Conservation (phyloP, 2,113 vertebrate species). For the Thryonomys swinderianus region DNA sequence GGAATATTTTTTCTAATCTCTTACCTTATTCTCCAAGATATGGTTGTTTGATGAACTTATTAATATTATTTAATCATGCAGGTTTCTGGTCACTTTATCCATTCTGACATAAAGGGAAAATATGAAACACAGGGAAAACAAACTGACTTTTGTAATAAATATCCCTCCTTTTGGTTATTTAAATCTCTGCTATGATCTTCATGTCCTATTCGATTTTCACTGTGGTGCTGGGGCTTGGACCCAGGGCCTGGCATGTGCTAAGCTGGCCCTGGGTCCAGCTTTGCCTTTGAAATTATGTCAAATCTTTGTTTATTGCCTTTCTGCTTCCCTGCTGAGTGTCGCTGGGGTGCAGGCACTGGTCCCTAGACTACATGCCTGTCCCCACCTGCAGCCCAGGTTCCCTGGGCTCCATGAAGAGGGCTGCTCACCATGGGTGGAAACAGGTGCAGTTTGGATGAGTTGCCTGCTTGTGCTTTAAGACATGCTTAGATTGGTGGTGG, state of each 20-base stretch:
- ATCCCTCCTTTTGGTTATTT: slow-evolving; percentile 65
- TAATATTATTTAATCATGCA: slow-evolving; percentile 61
- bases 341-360: background rate
- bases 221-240: background rate
- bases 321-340: background rate
- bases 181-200: slow-evolving; percentile 44
- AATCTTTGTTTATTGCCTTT: slow-evolving; percentile 54
- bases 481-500: background rate
- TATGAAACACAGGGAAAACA: slow-evolving; percentile 63
- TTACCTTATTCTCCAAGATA: slow-evolving; percentile 38
- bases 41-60: slow-evolving; percentile 17
- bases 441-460: background rate
- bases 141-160: slow-evolving; percentile 79
- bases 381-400: background rate
- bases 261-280: background rate
- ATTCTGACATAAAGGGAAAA: slow-evolving; percentile 58
- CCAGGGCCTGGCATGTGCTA: background rate
- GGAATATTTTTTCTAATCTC: slow-evolving; percentile 17
- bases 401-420: background rate
- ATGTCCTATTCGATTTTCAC: background rate
- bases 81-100: background rate
- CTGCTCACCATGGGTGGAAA: background rate
- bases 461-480: background rate
- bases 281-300: background rate
- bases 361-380: background rate